These are phyloP conservation scores for Salarias fasciatus DNA, from an alignment of 2,797 vertebrate genomes.

Conservation along the genomic window DNA sequence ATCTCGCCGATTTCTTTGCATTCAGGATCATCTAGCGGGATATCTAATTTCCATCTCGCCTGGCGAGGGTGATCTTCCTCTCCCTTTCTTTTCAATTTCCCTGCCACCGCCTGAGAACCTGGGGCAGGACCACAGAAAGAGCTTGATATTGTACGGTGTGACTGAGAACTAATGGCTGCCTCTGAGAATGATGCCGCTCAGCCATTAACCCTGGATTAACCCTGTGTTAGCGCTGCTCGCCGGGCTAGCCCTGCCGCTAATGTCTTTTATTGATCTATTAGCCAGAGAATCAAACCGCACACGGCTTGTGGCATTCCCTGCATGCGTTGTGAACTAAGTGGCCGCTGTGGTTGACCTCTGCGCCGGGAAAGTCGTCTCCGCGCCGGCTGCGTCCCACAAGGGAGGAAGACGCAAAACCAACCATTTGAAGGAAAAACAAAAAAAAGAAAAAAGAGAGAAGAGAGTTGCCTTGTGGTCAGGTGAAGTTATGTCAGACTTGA, in stretches of 20 bases:
- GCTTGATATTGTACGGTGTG: slow-evolving; percentile 62
- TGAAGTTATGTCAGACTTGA: slow-evolving; percentile 24
- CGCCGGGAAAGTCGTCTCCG: slow-evolving; percentile 41
- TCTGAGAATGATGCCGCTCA: slow-evolving; percentile 68
- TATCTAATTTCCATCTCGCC: slow-evolving; percentile 64
- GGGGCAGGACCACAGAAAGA: slow-evolving; percentile 50
- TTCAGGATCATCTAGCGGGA: slow-evolving; percentile 57
- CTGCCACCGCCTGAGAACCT: slow-evolving; percentile 38
- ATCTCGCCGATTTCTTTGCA: slow-evolving; percentile 44
- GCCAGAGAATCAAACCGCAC: slow-evolving; percentile 67
- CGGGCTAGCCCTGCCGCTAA: slow-evolving; percentile 75
- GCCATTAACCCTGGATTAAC: slow-evolving; percentile 83
- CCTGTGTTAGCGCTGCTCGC: slow-evolving; percentile 77
- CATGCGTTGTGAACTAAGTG: slow-evolving; percentile 46
- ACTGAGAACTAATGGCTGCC: slow-evolving; percentile 71
- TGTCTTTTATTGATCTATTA: slow-evolving; percentile 83
- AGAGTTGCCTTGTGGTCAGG: slow-evolving; percentile 39
- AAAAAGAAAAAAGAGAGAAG: slow-evolving; percentile 5
- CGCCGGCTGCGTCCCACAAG: slow-evolving; percentile 15
- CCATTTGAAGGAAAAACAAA: slow-evolving; percentile 2
- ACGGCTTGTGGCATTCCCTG: slow-evolving; percentile 49
- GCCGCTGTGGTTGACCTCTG: slow-evolving; percentile 63
- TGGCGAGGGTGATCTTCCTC: slow-evolving; percentile 47
- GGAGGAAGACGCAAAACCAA: slow-evolving; percentile 39
- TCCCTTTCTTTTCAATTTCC: slow-evolving; percentile 50